These are phyloP conservation scores for Mesorhabditis belari DNA, from an alignment of 2,888 invertebrate species.

Conservation along the genomic window DNA sequence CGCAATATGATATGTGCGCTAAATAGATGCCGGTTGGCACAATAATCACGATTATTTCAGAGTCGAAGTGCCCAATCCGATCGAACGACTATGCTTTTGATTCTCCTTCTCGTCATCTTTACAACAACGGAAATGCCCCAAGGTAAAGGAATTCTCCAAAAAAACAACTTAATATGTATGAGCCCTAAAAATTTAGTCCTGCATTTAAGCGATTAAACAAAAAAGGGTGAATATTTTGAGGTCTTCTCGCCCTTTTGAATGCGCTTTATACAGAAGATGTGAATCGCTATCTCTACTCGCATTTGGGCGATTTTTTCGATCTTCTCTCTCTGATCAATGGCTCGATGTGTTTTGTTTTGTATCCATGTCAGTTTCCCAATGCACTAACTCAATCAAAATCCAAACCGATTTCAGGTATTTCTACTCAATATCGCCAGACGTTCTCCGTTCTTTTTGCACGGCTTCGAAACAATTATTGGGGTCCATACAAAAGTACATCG, in stretches of 20 bases:
- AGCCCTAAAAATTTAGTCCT: too few relatives aligned
- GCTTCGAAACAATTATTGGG: constrained; percentile 5
- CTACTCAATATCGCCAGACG: constrained; percentile 8
- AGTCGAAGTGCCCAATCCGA: constrained; percentile 12
- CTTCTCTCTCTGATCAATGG: constrained; percentile 34
- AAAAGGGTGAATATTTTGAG: constrained; percentile 2
- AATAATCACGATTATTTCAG: constrained; percentile 5
- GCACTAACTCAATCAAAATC: background rate
- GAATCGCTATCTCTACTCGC: constrained; percentile 34
- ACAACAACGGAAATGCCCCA: constrained; percentile 13
- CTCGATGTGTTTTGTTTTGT: constrained; percentile 35
- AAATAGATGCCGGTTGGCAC: background rate
- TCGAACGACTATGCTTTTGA: constrained; percentile 8
- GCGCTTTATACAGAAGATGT: constrained; percentile 25
- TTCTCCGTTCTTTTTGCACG: constrained; percentile 9
- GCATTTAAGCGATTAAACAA: background rate
- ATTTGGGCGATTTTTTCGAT: constrained; percentile 31
- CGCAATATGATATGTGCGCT: too few relatives aligned
- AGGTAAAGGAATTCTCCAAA: background rate
- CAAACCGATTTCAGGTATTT: constrained; percentile 4
- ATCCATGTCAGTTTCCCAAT: constrained; percentile 13
- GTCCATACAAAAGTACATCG: too few relatives aligned
- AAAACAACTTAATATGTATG: too few relatives aligned
- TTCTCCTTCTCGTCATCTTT: constrained; percentile 10
- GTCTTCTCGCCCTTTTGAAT: constrained; percentile 33